These are phyloP conservation scores for Haliclystus octoradiatus DNA, from an alignment of 30 jellyfish, hydroid and myxozoan species.

Conservation along the genomic window DNA sequence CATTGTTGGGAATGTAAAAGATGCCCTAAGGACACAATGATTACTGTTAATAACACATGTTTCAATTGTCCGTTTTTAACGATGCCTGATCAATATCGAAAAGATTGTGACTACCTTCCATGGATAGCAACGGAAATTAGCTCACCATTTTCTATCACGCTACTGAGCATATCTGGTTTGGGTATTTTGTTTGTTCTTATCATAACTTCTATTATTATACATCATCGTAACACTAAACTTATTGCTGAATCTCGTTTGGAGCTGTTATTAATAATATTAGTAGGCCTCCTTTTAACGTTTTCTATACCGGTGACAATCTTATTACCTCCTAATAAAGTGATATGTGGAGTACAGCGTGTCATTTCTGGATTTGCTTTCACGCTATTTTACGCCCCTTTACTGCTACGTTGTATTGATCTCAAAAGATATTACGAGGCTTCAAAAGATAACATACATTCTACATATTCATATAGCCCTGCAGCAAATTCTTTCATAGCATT, in stretches of 20 bases:
- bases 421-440: conserved; percentile 32
- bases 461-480: conserved; percentile 15
- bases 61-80: neutral
- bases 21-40: neutral
- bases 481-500: conserved; percentile 14
- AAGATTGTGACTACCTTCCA: conserved; percentile 28
- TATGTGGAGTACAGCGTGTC: conserved; percentile 30
- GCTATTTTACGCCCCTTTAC: conserved; percentile 25
- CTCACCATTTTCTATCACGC: neutral
- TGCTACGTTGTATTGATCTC: conserved; percentile 23
- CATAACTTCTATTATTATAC: neutral
- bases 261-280: conserved; percentile 10
- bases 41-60: neutral
- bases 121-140: neutral
- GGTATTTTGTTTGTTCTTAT: neutral
- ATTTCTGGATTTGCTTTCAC: conserved; percentile 20
- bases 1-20: neutral
- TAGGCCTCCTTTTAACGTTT: conserved; percentile 32
- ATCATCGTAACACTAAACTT: conserved; percentile 5
- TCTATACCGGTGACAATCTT: conserved; percentile 22
- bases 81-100: neutral
- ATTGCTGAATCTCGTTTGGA: conserved; percentile 32
- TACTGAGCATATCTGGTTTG: conserved; percentile 7
- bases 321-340: conserved; percentile 16
- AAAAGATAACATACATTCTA: neutral